phyloP scores from a whole-genome alignment of 2,888 invertebrate species.

The Thecocarcelia acutangulata region DNA sequence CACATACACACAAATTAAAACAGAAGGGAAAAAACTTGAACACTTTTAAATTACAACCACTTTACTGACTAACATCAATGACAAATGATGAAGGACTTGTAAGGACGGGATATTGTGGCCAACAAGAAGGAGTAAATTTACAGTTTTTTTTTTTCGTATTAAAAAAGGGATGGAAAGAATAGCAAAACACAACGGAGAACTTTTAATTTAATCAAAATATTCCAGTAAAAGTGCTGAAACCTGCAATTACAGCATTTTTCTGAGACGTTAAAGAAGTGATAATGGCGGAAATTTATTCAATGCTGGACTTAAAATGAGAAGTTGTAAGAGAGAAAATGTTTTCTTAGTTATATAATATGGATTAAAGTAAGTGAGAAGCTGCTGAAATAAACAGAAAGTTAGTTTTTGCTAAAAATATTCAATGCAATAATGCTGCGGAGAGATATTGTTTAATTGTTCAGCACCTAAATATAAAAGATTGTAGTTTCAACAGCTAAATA shows the following conservation, averaged over 20 bases:
- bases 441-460: too few species aligned
- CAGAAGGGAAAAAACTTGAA: conserved; percentile 12
- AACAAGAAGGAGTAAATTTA: conserved; percentile 22
- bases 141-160: conserved; percentile 24
- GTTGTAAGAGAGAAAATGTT: too few species aligned
- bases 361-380: too few species aligned
- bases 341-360: background rate
- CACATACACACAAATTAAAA: conserved; percentile 4
- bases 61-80: conserved; percentile 55
- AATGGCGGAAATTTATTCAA: conserved; percentile 7
- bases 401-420: too few species aligned
- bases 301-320: background rate
- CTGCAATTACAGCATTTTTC: conserved; percentile 34
- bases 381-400: too few species aligned
- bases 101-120: background rate
- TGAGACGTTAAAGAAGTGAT: conserved; percentile 1
- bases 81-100: conserved; percentile 56
- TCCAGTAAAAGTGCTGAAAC: conserved; percentile 51
- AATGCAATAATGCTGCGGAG: too few species aligned
- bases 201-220: conserved; percentile 74
- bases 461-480: too few species aligned
- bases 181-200: conserved; percentile 65
- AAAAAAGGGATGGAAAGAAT: background rate
- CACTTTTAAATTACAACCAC: conserved; percentile 52
- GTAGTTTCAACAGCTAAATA: too few species aligned